Evolutionary conservation across 2,113 vertebrate species (phyloP), one percentile per base, ranked within the genome.

Genomic region (Indicator indicator): DNA sequence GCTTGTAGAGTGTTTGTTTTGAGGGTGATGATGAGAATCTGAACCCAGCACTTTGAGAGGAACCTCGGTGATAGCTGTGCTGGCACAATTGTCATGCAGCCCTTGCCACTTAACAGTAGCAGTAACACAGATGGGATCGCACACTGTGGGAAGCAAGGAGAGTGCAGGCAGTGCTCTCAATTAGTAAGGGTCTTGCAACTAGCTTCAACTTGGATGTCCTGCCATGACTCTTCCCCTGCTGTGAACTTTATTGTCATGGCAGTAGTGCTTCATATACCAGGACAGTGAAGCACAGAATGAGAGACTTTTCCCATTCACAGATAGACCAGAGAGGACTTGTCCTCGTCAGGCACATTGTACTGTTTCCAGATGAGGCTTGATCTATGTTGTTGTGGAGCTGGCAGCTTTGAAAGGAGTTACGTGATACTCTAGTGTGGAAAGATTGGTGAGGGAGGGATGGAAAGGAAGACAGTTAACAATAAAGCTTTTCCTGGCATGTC

Each of bases 351-450:
- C 6, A 1, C 70, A 38, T 71, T 5, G 2, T 1, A 1, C 15
- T 75, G 11, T 59, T 90, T 95, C 70, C 85, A 83, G 48, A 60
- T 86, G 40, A 88, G 50, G 14, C 32, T 90, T 86, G 65, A 75
- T 90, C 65, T 90, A 21, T 81, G 84, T 82, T 2, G 0, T 17
- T 87, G 69, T 2, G 3, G 30, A 71, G 18, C 23, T 95, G 91
- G 50, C 83, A 84, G 54, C 55, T 86, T 79, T 1, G 1, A 48
- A 46, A 55, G 50, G 54, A 72, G 48, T 86, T 95, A 70, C 8
- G 8, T 72, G 79, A 72, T 93, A 65, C 8, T 23, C n/a, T 23
- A 52, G n/a, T 84, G n/a, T 84, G 76, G 86, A 90, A 91, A 89
- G 33, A 55, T 17, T 70, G 60, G 59, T 2, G 19, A 83, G 52